Evolutionary conservation across 2,113 vertebrate genomes (phyloP), one percentile per base, ranked within the genome.

Genomic region (Psilopogon haemacephalus): DNA sequence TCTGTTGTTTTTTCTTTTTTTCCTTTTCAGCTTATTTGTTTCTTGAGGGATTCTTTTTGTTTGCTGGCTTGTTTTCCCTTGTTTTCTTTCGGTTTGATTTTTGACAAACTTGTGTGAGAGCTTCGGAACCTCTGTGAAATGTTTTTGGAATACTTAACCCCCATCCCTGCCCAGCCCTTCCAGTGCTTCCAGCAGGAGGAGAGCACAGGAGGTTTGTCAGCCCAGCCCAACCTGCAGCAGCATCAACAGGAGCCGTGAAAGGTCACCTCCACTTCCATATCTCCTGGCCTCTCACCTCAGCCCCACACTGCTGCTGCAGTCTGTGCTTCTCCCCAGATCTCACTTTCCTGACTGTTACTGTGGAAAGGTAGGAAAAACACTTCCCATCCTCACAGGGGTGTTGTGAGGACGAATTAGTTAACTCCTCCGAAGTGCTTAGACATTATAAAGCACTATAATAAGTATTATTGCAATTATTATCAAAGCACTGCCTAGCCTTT

Each of bases 401-500:
- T 75, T 60, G 80, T 80, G 85, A 90, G 80, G 88, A 60, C 86
- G 89, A 26, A 76, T 76, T 67, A 85, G 90, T 97, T 94, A 96
- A 93, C 85, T 86, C 6, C 0, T 89, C 82, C 81, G 75, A 95
- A 95, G 83, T 95, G 94, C 94, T 97, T 85, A 19, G 1, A 71
- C 92, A 42, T 79, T 83, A 87, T 70, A 75, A 95, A 95, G 96
- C 95, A 96, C 95, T 95, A 86, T 95, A 96, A 95, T 95, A 79
- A 92, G 40, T 87, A 90, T 93, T 96, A 94, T 95, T 94, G 23
- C 96, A 95, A 96, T 96, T 95, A 94, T 93, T 96, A 92, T 97
- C 96, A 95, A 84, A 97, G 95, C 94, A 95, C 98, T 98, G 98
- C 98, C 98, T 98, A 98, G 96, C 97, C 91, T 82, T 82, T 87